Percentiles rank a stretch among this genome's conserved stretches.
These are phyloP conservation scores for Rafetus swinhoei DNA, from an alignment of 2,113 vertebrate genomes.

Conservation along the genomic window DNA sequence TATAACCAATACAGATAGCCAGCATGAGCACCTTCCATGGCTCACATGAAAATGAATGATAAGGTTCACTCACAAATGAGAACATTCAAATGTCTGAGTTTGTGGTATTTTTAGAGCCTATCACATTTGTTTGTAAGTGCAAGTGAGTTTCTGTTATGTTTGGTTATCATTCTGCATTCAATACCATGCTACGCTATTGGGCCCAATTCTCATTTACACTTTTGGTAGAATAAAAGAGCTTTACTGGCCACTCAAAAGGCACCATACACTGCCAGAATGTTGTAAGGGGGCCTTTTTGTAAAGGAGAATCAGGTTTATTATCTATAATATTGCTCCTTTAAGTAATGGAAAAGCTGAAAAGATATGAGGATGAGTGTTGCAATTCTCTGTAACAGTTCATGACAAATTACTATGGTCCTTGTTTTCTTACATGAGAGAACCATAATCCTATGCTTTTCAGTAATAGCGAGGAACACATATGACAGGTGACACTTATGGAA, in stretches of 20 bases:
- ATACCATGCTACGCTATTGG: background rate
- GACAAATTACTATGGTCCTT: background rate
- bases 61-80: background rate
- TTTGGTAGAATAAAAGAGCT: background rate
- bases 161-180: background rate
- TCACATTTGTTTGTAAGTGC: background rate
- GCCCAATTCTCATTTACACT: fast-evolving
- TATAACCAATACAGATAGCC: fast-evolving
- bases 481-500: background rate
- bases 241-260: background rate
- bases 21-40: background rate
- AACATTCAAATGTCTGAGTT: background rate
- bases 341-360: too few species aligned
- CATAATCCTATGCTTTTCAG: fast-evolving
- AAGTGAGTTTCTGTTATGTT: background rate
- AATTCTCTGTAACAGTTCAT: background rate
- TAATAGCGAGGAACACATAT: background rate
- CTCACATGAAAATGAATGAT: background rate
- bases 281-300: too few species aligned
- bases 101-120: background rate
- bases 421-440: background rate
- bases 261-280: background rate
- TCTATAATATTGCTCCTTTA: too few species aligned
- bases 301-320: too few species aligned
- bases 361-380: background rate